Conservation (phyloP, 2,113 vertebrate genomes). For the Neomonachus schauinslandi region DNA sequence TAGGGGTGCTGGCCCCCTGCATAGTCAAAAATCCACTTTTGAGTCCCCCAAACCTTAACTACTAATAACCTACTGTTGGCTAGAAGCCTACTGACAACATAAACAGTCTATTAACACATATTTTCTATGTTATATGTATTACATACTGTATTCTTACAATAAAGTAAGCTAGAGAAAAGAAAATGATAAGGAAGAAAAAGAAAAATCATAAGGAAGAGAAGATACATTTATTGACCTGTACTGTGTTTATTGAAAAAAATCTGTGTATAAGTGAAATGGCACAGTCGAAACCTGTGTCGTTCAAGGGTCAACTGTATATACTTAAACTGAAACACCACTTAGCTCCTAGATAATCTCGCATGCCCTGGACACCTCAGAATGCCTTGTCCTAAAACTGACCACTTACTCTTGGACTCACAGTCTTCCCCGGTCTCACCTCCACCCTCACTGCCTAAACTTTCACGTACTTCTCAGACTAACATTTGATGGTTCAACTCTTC, state of each 20-base stretch:
- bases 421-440: too few species aligned
- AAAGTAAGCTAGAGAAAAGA: not conserved
- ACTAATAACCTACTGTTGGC: not conserved
- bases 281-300: too few species aligned
- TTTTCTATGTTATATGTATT: not conserved
- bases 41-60: not conserved
- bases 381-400: not conserved
- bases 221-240: not conserved
- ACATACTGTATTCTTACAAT: not conserved
- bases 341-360: not conserved
- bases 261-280: not conserved
- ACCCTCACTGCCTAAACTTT: not conserved
- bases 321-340: not conserved
- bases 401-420: not conserved
- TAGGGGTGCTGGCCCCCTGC: not conserved
- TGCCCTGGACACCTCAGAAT: not conserved
- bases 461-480: not conserved
- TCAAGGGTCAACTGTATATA: not conserved
- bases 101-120: not conserved
- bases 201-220: not conserved
- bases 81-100: not conserved
- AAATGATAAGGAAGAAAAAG: too few species aligned
- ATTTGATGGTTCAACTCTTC: not conserved
- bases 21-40: not conserved
- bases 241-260: not conserved